Evolutionary conservation across 2,888 invertebrate genomes (phyloP).

Genomic region (Fissipunctia ypsillon): DNA sequence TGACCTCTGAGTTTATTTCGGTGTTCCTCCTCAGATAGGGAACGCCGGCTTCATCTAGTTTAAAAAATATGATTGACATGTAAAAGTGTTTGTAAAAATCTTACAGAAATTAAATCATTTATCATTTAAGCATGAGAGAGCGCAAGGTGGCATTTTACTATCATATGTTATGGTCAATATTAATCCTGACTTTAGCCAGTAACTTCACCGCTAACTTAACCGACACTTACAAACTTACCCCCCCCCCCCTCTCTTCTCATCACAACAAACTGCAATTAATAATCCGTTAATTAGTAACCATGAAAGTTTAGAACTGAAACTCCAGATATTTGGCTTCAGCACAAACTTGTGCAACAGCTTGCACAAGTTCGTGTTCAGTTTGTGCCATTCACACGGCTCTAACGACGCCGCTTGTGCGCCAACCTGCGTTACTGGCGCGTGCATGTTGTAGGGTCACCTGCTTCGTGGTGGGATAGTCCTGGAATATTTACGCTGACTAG

Average conservation of each 20-base stretch:
- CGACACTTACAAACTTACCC: not conserved
- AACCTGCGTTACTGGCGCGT: constrained; percentile 37
- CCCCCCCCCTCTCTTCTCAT: too few species aligned
- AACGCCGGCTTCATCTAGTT: too few species aligned
- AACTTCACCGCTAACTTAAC: too few species aligned
- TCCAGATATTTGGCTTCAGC: constrained; percentile 27
- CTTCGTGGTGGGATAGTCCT: constrained; percentile 16
- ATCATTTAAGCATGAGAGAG: too few species aligned
- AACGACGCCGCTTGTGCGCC: constrained; percentile 54
- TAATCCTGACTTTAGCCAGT: not conserved
- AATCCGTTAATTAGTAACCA: constrained; percentile 26
- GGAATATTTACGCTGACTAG: constrained; percentile 6
- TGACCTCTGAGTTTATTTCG: too few species aligned
- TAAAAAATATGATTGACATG: too few species aligned
- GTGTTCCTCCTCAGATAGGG: too few species aligned
- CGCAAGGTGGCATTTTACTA: not conserved
- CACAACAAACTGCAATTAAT: constrained; percentile 31
- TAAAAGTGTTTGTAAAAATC: too few species aligned
- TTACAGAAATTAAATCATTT: too few species aligned
- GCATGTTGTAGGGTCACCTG: constrained; percentile 8
- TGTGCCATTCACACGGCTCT: constrained; percentile 45
- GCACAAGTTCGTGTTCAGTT: constrained; percentile 31
- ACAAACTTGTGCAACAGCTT: constrained; percentile 35
- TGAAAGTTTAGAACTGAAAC: constrained; percentile 35
- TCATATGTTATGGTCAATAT: not conserved